These are phyloP conservation scores for Agrypnia vestita DNA, from an alignment of 1,140 invertebrate genomes.

Conservation along the genomic window DNA sequence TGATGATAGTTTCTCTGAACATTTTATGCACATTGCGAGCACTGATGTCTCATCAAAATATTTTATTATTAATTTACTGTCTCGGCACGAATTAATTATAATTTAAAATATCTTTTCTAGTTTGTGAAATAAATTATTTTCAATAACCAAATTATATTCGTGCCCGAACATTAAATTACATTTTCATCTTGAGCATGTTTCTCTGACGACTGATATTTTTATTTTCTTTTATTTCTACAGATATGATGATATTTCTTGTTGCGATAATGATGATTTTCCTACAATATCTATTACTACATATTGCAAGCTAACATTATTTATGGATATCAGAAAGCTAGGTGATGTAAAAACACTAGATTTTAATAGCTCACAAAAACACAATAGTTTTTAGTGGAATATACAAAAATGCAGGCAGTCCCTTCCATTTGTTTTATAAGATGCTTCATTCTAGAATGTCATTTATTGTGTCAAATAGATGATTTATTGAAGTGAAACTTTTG, in stretches of 20 bases:
- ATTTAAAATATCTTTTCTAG: neutral
- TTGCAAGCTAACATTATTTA: neutral
- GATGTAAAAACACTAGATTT: no score
- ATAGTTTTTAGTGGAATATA: no score
- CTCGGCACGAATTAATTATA: neutral
- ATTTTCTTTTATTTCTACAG: no score
- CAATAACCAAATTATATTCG: neutral
- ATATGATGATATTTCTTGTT: no score
- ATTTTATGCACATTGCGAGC: no score
- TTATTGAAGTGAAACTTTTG: no score
- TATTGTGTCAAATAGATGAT: no score
- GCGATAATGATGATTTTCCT: neutral
- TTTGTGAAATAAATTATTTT: neutral
- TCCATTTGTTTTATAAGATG: no score
- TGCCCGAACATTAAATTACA: neutral
- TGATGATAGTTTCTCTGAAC: neutral
- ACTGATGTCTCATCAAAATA: constrained; percentile 18
- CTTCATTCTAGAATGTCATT: no score
- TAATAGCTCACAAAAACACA: no score
- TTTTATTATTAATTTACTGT: neutral
- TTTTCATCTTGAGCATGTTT: constrained; percentile 37
- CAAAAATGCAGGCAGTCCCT: no score
- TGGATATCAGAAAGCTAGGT: no score
- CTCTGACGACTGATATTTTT: neutral
- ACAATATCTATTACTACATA: neutral